phyloP scores from a whole-genome alignment of 1,140 invertebrate genomes.

The Papilio xuthus region DNA sequence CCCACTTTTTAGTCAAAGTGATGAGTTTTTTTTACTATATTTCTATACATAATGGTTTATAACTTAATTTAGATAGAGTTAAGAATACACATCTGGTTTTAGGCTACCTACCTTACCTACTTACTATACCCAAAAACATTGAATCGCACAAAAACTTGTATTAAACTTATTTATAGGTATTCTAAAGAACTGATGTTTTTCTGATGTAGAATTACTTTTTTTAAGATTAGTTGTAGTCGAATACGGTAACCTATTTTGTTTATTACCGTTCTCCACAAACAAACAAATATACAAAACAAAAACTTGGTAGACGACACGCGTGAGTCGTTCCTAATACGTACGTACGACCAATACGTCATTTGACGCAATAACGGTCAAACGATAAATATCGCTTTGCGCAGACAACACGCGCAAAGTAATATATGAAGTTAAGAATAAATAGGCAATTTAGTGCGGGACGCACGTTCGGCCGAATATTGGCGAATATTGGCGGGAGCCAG shows the following conservation, averaged over 20 bases:
- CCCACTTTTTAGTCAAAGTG: background rate
- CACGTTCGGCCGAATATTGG: constrained; percentile 81
- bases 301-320: constrained; percentile 10
- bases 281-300: constrained; percentile 8
- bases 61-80: no score
- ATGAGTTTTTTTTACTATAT: background rate
- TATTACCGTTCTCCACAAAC: constrained; percentile 17
- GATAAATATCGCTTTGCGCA: constrained; percentile 81
- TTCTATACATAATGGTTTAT: background rate
- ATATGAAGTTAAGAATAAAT: constrained; percentile 83
- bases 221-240: background rate
- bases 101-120: no score
- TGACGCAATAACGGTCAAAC: constrained; percentile 63
- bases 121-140: no score
- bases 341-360: constrained; percentile 25
- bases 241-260: background rate
- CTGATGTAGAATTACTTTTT: background rate
- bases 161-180: no score
- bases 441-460: constrained; percentile 80
- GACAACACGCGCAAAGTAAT: constrained; percentile 81
- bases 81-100: no score
- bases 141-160: no score
- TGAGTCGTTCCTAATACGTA: constrained; percentile 24
- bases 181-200: background rate
- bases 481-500: constrained; percentile 74